phyloP scores from a whole-genome alignment of 2,888 invertebrate genomes.

The Watsonalla cultraria region DNA sequence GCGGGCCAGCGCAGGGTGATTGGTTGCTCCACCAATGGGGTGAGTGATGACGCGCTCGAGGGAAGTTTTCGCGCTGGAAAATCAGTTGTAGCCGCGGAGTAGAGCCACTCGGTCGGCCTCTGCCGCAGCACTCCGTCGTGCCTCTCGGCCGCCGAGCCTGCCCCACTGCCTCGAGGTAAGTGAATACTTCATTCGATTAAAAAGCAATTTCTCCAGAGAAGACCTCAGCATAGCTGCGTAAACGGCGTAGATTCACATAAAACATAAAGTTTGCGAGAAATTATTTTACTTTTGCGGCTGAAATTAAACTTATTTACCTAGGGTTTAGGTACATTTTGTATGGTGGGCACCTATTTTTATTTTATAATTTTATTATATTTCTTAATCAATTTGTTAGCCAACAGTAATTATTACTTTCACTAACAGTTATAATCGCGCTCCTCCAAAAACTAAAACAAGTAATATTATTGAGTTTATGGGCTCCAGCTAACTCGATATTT shows the following conservation, averaged over 20 bases:
- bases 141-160: conserved; percentile 29
- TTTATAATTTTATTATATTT: too few species aligned
- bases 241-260: conserved; percentile 28
- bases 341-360: too few species aligned
- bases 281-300: neutral
- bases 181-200: conserved; percentile 73
- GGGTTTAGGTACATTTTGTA: too few species aligned
- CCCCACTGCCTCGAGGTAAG: conserved; percentile 64
- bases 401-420: too few species aligned
- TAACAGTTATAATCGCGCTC: too few species aligned
- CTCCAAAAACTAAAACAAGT: too few species aligned
- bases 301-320: too few species aligned
- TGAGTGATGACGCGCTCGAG: conserved; percentile 70
- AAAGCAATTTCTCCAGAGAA: conserved; percentile 70
- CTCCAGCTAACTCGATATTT: too few species aligned
- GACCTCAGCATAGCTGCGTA: conserved; percentile 29
- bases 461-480: too few species aligned
- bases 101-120: conserved; percentile 58
- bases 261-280: neutral
- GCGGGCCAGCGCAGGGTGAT: conserved; percentile 37
- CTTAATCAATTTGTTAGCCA: too few species aligned
- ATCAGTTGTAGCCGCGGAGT: conserved; percentile 69
- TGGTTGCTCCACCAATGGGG: conserved; percentile 59
- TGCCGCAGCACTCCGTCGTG: conserved; percentile 44
- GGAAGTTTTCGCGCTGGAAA: conserved; percentile 73